These are phyloP conservation scores for Mycetomoellerius zeteki DNA, from an alignment of 1,140 invertebrate genomes.

Conservation along the genomic window DNA sequence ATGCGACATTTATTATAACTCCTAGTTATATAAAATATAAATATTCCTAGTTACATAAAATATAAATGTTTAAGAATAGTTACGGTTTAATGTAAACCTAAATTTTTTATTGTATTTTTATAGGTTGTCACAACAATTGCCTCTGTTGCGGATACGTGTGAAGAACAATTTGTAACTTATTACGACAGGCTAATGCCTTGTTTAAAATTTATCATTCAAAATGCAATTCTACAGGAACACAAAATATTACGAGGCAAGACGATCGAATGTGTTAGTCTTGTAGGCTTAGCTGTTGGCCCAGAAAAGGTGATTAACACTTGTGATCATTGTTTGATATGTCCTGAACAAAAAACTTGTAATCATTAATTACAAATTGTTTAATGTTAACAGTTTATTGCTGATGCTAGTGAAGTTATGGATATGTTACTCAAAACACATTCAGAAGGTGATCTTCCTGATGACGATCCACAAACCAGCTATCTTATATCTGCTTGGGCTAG, in stretches of 20 bases:
- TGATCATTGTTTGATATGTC: background rate
- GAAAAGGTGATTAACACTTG: constrained; percentile 90
- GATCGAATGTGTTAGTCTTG: constrained; percentile 99
- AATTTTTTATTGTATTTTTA: constrained; percentile 19
- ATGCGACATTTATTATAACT: background rate
- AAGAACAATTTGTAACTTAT: constrained; percentile 96
- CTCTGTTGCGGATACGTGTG: constrained; percentile 99
- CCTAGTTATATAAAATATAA: background rate
- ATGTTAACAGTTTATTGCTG: constrained; percentile 92
- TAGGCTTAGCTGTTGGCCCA: constrained; percentile 98
- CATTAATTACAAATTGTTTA: constrained; percentile 6
- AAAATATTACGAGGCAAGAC: constrained; percentile 97
- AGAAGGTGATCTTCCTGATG: constrained; percentile 94
- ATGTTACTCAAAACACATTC: constrained; percentile 97
- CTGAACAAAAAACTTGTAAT: background rate
- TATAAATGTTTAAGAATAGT: background rate
- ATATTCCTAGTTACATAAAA: too few relatives aligned
- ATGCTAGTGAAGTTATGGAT: constrained; percentile 99
- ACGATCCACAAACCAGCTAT: constrained; percentile 99
- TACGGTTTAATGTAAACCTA: background rate
- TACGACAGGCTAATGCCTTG: constrained; percentile 97
- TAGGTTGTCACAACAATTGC: constrained; percentile 97
- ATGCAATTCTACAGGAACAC: constrained; percentile 95
- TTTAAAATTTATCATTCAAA: constrained; percentile 98
- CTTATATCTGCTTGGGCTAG: constrained; percentile 99